Percentiles rank a stretch among this genome's conserved stretches.
phyloP scores from a whole-genome alignment of 2,797 vertebrate species.

The Oophaga sylvatica region DNA sequence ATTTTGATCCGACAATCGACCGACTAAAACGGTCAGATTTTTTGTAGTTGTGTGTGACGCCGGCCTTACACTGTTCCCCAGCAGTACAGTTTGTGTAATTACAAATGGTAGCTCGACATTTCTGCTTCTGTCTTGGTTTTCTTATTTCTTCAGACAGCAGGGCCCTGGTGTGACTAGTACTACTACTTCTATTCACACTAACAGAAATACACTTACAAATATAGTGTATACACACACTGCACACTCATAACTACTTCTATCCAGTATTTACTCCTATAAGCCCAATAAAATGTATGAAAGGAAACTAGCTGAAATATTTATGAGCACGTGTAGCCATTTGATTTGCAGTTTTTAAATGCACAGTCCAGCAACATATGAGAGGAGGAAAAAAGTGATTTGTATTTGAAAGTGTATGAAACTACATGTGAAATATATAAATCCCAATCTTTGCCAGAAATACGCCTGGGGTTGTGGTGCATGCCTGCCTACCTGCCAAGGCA shows the following conservation, averaged over 20 bases:
- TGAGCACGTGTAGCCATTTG: constrained; percentile 73
- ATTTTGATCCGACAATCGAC: too few species aligned
- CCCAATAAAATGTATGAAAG: constrained; percentile 37
- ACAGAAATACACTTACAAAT: not conserved
- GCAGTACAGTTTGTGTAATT: too few species aligned
- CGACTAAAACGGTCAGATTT: too few species aligned
- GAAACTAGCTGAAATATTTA: constrained; percentile 66
- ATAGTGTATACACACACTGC: not conserved
- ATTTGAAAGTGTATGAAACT: constrained; percentile 65
- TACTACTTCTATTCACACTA: not conserved
- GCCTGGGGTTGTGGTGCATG: constrained; percentile 49
- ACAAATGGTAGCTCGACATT: too few species aligned
- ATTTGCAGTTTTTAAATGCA: constrained; percentile 66
- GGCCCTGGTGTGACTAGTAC: not conserved
- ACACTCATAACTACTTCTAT: not conserved
- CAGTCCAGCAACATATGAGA: constrained; percentile 63
- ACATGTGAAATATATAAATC: constrained; percentile 65
- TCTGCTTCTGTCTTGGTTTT: too few species aligned
- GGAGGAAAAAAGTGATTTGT: constrained; percentile 71
- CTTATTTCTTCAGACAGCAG: not conserved
- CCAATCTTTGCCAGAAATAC: constrained; percentile 63
- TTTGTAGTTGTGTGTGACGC: too few species aligned
- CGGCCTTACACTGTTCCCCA: too few species aligned
- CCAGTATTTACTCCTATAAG: not conserved
- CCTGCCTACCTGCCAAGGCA: constrained; percentile 36